Evolutionary conservation across 2,888 invertebrate genomes (phyloP).

Genomic region (Dryadula phaetusa): DNA sequence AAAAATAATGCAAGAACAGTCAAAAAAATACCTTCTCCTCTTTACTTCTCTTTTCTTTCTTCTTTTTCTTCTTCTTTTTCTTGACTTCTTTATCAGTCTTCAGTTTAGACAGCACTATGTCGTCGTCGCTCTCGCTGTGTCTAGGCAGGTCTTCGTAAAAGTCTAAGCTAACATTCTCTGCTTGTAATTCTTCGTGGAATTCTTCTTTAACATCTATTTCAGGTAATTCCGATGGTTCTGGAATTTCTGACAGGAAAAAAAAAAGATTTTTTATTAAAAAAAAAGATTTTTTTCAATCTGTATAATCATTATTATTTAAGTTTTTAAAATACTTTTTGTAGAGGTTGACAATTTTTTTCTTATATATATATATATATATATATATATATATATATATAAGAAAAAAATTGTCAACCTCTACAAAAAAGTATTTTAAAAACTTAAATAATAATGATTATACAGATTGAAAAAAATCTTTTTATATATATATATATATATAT

Average conservation of each 20-base stretch:
- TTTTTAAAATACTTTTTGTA: too few species aligned
- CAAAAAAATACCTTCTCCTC: slow-evolving; percentile 34
- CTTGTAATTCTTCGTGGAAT: slow-evolving; percentile 18
- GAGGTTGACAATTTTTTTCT: too few species aligned
- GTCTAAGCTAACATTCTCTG: slow-evolving; percentile 28
- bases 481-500: too few species aligned
- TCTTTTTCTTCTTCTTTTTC: slow-evolving; percentile 49
- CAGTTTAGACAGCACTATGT: slow-evolving; percentile 64
- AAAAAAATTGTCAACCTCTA: too few species aligned
- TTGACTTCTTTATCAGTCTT: slow-evolving; percentile 58
- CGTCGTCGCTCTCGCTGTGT: slow-evolving; percentile 62
- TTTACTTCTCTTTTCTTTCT: slow-evolving; percentile 37
- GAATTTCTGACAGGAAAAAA: slow-evolving; percentile 7
- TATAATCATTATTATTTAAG: too few species aligned
- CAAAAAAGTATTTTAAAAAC: too few species aligned
- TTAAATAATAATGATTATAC: too few species aligned
- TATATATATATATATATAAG: too few species aligned
- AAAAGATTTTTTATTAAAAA: neutral
- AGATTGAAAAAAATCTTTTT: too few species aligned
- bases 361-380: too few species aligned
- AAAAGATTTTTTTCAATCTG: too few species aligned
- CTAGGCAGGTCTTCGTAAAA: slow-evolving; percentile 36
- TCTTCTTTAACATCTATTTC: slow-evolving; percentile 37
- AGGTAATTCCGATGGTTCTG: slow-evolving; percentile 20
- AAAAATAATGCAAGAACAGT: too few species aligned